Evolutionary conservation across 2,888 invertebrate genomes (phyloP), one percentile per base, ranked within the genome.

Genomic region (Drosophila gaucha): DNA sequence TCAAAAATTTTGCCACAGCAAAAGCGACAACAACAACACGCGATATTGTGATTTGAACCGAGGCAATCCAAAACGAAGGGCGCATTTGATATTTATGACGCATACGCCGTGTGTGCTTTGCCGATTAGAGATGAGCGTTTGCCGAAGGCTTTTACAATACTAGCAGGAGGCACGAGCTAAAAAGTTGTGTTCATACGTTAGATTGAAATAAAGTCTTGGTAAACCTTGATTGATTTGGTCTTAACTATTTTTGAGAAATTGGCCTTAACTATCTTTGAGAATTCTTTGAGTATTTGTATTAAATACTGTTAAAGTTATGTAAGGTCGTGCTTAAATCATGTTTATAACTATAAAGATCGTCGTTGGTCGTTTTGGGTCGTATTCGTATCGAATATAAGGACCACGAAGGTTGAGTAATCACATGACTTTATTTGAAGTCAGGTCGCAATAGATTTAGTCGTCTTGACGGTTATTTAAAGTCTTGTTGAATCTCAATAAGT

Each of bases 81-180:
- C 30, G 56, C 22, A 65, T 71, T 67, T 62, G 33, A 12, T 49
- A 71, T 66, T 62, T 58, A 56, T 64, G 58, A 68, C 59, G 55
- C 59, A 65, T 54, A 57, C 59, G 49, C n/a, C 31, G 46, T 44
- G 43, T 43, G 6, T 18, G 43, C 30, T 30, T 6, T 18, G 12
- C 2, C 18, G 2, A 14, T n/a, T 36, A 43, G 43, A 55, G 55
- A 36, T 55, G 55, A 24, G 33, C 43, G 12, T 8, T n/a, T 54
- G 0, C 14, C 26, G 12, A 35, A n/a, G 14, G 22, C 14, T 10
- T 14, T 6, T 18, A 18, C 12, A 35, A 8, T 26, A 18, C 14
- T 6, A 12, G 14, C 31, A 47, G n/a, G 39, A 6, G 20, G 6
- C 2, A 22, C 1, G 2, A 24, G 24, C 3, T 39, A n/a, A 14